Conservation (phyloP, 2,888 invertebrate genomes). For the Cinara cedri region DNA sequence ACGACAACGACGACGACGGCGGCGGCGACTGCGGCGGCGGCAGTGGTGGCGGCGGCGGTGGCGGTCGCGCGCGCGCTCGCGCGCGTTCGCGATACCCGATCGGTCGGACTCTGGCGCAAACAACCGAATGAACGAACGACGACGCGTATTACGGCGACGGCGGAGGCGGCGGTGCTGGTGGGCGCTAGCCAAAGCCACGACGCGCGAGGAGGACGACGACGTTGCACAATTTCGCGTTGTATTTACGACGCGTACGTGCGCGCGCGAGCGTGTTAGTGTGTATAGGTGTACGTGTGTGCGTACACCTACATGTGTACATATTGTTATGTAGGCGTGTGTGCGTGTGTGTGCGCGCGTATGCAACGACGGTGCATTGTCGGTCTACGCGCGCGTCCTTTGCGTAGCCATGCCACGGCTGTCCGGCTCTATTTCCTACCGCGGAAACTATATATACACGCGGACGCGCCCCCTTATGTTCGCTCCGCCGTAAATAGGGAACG, state of each 20-base stretch:
- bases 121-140: conserved; percentile 46
- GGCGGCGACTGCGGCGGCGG: not conserved
- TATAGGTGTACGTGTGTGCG: no score
- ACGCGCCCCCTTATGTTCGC: no score
- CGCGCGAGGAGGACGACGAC: conserved; percentile 19
- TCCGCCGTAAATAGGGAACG: no score
- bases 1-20: not conserved
- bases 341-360: not conserved
- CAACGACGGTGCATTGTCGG: conserved; percentile 9
- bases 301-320: not conserved
- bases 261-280: no score
- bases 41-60: not conserved
- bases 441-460: no score
- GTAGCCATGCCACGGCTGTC: no score
- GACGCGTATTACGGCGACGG: conserved; percentile 1
- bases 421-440: no score
- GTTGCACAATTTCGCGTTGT: conserved; percentile 47
- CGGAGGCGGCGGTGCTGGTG: not conserved
- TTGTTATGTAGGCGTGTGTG: no score
- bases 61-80: conserved; percentile 60
- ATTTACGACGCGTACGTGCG: no score
- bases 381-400: not conserved
- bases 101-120: conserved; percentile 16
- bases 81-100: conserved; percentile 8
- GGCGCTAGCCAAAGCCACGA: conserved; percentile 19